Conservation (phyloP, 2,113 vertebrate genomes). For the Emydura subglobosa region DNA sequence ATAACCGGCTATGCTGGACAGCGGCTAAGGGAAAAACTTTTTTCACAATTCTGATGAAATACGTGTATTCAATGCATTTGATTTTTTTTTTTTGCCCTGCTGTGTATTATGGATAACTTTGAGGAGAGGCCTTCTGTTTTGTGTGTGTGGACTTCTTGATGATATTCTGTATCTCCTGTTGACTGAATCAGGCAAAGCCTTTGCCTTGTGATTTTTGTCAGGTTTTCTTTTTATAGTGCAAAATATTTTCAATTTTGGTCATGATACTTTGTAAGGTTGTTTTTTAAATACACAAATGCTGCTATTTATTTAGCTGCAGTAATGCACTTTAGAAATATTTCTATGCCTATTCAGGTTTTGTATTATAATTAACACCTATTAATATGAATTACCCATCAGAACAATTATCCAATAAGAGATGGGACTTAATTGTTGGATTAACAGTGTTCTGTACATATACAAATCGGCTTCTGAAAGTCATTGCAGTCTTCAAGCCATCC, state of each 20-base stretch:
- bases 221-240: background rate
- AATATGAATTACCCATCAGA: background rate
- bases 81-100: background rate
- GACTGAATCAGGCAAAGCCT: slow-evolving; percentile 13
- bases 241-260: slow-evolving; percentile 21
- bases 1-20: background rate
- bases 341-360: slow-evolving; percentile 41
- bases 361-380: background rate
- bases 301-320: slow-evolving; percentile 71
- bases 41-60: slow-evolving; percentile 1
- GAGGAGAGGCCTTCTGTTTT: background rate
- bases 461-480: background rate
- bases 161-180: slow-evolving; percentile 45
- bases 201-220: slow-evolving; percentile 35
- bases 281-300: slow-evolving; percentile 63
- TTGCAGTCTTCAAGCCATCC: background rate
- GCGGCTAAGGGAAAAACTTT: background rate
- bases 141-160: background rate
- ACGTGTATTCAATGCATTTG: fast-evolving
- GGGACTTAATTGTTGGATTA: background rate
- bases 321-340: slow-evolving; percentile 80
- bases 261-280: slow-evolving; percentile 20
- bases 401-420: background rate
- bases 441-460: slow-evolving; percentile 5
- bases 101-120: background rate